Base-by-base conservation (phyloP, 2,797 vertebrate species). In the Garrulus glandarius region DNA sequence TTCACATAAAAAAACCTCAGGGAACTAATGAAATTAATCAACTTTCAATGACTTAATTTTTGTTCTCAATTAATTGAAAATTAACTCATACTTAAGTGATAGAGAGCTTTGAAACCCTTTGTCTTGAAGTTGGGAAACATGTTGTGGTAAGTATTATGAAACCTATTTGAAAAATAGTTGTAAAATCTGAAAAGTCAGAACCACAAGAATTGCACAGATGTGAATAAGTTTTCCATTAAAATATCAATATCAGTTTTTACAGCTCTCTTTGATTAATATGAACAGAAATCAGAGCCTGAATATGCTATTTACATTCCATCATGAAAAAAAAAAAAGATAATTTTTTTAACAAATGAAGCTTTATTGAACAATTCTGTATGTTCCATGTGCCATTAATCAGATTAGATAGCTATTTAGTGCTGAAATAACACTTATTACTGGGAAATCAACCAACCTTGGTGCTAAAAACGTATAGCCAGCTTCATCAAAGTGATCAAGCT, bases 401-500 rank as follows among this genome's bases (percentile, higher is more conserved):
- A 46, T 72, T 9, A 50, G 60, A 67, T 47, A n/a, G 5, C 13
- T 60, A n/a, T 55, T 70, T 69, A 59, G 47, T 75, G 43, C 32
- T 80, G 23, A 82, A 86, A 64, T 53, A 89, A 60, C 44, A 52
- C 3, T 87, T 61, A 61, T 41, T 60, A 72, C 20, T 47, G 9
- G 55, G 39, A 71, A 95, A 96, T 86, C 60, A 80, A 98, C 98
- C 93, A 97, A 99, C 99, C 99, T 99, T 77, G 99, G 99, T 92
- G 99, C 99, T 94, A 99, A 98, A 97, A 98, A 99, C 0, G 99
- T 99, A 89, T 99, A 99, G 61, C 99, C 99, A 95, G 96, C 97
- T 94, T 99, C 99, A 87, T 99, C 99, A 97, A 99, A 99, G 94
- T 96, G 90, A 46, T 99, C 99, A 52, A 91, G 93, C 96, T 99